Evolutionary conservation across 2,888 invertebrate genomes (phyloP).

Genomic region (Drosophila tanythrix): DNA sequence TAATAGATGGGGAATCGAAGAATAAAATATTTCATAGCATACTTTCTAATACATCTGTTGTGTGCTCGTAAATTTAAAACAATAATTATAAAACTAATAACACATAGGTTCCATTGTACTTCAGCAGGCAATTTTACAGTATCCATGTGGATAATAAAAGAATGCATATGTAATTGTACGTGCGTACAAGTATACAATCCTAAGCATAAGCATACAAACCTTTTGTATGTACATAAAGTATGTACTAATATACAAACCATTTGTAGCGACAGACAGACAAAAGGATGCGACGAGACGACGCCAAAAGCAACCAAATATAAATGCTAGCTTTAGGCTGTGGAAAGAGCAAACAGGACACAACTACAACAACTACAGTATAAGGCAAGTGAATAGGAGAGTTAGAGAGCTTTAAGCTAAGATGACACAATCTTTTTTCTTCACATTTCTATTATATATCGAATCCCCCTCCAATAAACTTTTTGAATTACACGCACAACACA

Average conservation of each 20-base stretch:
- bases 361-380: not conserved
- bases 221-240: conserved; percentile 4
- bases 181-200: not conserved
- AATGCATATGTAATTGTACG: conserved; percentile 1
- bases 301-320: conserved; percentile 44
- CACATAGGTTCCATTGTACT: not conserved
- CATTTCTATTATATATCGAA: not conserved
- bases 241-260: conserved; percentile 31
- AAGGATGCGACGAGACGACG: conserved; percentile 64
- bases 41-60: not conserved
- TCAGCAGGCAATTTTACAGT: not conserved
- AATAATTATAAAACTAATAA: not conserved
- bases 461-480: not conserved
- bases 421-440: conserved; percentile 36
- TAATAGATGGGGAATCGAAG: not conserved
- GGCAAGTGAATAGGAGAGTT: conserved; percentile 22
- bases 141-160: not conserved
- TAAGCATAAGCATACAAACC: not conserved
- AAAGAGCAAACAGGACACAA: conserved; percentile 30
- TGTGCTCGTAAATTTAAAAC: not conserved
- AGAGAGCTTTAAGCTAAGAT: conserved; percentile 22
- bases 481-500: not conserved
- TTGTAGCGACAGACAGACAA: conserved; percentile 37
- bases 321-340: conserved; percentile 30
- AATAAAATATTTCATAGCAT: conserved; percentile 3